These are phyloP conservation scores for Lacerta bilineata DNA, from an alignment of 2,797 vertebrate species.

Conservation along the genomic window DNA sequence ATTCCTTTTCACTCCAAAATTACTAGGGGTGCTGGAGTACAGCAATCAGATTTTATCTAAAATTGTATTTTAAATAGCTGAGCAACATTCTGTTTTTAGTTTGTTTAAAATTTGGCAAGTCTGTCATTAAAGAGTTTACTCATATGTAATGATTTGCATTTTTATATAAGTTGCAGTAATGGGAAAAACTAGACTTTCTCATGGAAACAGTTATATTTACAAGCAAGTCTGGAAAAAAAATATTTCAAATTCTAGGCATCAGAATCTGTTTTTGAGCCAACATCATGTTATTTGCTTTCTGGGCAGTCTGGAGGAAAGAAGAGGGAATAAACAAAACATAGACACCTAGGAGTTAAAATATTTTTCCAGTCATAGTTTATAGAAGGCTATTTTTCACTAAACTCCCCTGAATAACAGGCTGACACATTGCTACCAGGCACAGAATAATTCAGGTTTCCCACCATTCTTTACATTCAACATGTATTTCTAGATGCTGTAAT, in stretches of 20 bases:
- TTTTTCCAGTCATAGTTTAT: constrained; percentile 33
- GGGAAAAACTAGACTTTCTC: background rate
- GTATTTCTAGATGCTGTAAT: constrained; percentile 87
- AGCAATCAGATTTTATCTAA: constrained; percentile 37
- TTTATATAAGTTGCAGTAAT: constrained; percentile 3
- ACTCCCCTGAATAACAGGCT: constrained; percentile 17
- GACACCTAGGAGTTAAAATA: constrained; percentile 31
- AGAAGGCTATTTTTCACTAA: background rate
- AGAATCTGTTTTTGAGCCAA: background rate
- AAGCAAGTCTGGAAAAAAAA: constrained; percentile 27
- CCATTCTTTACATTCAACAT: constrained; percentile 79
- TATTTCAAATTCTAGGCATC: constrained; percentile 31
- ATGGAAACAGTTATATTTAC: background rate
- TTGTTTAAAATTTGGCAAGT: background rate
- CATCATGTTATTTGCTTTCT: background rate
- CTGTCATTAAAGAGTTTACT: background rate
- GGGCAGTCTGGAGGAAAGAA: background rate
- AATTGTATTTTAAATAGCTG: constrained; percentile 17
- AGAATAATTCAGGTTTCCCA: constrained; percentile 20
- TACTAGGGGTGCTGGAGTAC: background rate
- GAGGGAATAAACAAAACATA: background rate
- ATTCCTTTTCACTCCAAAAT: constrained; percentile 26
- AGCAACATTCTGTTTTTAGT: background rate
- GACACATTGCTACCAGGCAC: background rate
- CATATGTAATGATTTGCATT: constrained; percentile 18